Percentiles rank a stretch among this genome's conserved stretches.
Conservation (phyloP, 2,113 vertebrate genomes). For the Pogona vitticeps region DNA sequence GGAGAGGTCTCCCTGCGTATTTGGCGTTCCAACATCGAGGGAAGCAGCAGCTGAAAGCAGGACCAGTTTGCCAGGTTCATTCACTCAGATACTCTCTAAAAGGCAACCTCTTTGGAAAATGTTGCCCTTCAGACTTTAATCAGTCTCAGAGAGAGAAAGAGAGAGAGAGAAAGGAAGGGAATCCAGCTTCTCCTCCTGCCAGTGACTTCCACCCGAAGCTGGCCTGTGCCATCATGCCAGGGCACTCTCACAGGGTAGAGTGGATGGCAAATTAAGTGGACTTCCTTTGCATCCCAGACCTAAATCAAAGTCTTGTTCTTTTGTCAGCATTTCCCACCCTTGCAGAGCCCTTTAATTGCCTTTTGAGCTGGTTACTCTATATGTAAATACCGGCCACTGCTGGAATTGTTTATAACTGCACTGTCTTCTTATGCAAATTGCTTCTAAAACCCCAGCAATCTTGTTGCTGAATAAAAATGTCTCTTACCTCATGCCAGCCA, state of each 20-base stretch:
- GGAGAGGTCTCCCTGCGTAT: too few species aligned
- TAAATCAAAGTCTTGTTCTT: constrained; percentile 63
- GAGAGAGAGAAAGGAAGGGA: too few species aligned
- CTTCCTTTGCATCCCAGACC: neutral
- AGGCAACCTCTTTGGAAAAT: neutral
- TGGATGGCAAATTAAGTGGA: neutral
- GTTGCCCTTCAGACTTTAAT: neutral
- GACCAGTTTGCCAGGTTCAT: too few species aligned
- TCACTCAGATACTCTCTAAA: too few species aligned
- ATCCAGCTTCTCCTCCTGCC: too few species aligned
- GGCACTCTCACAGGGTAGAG: too few species aligned
- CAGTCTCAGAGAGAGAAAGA: neutral
- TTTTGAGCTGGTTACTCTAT: constrained; percentile 80
- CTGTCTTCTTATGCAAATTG: constrained; percentile 82
- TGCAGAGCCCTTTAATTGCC: constrained; percentile 79
- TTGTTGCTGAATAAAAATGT: constrained; percentile 71
- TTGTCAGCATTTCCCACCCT: constrained; percentile 71
- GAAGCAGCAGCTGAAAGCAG: too few species aligned
- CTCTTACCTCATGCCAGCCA: constrained; percentile 73
- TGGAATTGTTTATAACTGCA: constrained; percentile 80
- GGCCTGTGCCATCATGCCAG: constrained; percentile 31
- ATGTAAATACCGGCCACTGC: constrained; percentile 81
- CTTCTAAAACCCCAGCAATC: constrained; percentile 71
- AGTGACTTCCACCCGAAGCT: too few species aligned
- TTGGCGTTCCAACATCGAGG: too few species aligned